Base-by-base conservation (phyloP, 2,888 invertebrate genomes). In the Rhogogaster chlorosoma region DNA sequence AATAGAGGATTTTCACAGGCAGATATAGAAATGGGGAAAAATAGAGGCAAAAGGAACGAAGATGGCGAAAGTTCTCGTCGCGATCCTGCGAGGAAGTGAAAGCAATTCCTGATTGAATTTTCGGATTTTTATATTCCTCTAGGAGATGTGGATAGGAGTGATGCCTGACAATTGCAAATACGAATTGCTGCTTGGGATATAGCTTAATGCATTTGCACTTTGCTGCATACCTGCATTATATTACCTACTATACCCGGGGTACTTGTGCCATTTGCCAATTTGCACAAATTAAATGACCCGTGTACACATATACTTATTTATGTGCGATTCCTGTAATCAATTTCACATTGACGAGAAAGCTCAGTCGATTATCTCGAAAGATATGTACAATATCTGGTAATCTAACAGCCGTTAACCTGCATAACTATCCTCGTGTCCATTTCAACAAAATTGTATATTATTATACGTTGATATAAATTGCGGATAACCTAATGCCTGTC, bases 41-140 rank as follows among this genome's bases (percentile, higher is more conserved):
- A 22, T 78, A 78, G 7, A 57, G 18, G 9, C 32, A 29, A 61
- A 80, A 61, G 57, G 57, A 15, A 57, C 15, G 80, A 80, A 10
- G 77, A 22, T 38, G 61, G 80, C 22, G 80, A 80, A 80, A 80
- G 80, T 80, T 80, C 9, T 26, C 38, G 22, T 26, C 2, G 36
- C 9, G 80, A 38, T 80, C 38, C 29, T 77, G 53, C 80, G 38
- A 38, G n/a, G 15, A 80, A 61, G 80, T 80, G 80, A 80, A 80
- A 80, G 80, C 38, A 12, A 22, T 36, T 61, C 15, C 38, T 61
- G 12, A 80, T 80, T 38, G 61, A 61, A 80, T 80, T 80, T 80
- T 80, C 26, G 12, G 22, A 15, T 36, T 80, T 26, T 38, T 36
- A 49, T 26, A 32, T 29, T 12, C 6, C 22, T 15, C 2, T 22